Evolutionary conservation across 2,113 vertebrate species (phyloP).

Genomic region (Laticauda laticaudata): DNA sequence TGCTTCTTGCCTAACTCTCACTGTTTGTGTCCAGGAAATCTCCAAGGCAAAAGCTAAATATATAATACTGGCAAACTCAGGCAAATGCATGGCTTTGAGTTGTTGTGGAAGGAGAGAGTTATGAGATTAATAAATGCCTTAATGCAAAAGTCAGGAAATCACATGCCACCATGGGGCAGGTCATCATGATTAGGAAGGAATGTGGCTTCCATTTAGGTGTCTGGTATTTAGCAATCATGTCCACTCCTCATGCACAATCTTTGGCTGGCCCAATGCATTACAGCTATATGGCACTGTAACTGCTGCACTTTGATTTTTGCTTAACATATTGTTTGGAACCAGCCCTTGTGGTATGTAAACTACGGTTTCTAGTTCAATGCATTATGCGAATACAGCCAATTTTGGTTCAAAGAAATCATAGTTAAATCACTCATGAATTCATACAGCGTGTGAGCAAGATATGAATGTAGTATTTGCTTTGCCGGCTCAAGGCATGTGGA

Average conservation of each 20-base stretch:
- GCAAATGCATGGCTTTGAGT: conserved; percentile 32
- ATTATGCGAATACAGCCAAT: neutral
- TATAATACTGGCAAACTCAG: neutral
- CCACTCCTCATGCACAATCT: neutral
- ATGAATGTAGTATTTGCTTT: neutral
- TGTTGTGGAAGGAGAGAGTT: conserved; percentile 3
- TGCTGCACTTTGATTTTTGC: neutral
- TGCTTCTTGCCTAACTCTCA: neutral
- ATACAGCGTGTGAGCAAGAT: neutral
- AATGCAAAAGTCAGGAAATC: conserved; percentile 2
- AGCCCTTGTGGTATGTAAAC: neutral
- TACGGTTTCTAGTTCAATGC: neutral
- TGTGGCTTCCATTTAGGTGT: neutral
- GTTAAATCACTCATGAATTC: neutral
- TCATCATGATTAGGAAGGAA: neutral
- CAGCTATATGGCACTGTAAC: neutral
- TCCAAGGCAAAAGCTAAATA: conserved; percentile 1
- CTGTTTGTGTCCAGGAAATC: neutral
- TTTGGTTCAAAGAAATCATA: neutral
- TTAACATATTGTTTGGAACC: neutral
- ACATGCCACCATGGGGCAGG: neutral
- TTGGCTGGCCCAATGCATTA: neutral
- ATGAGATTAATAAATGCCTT: conserved; percentile 25
- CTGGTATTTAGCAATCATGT: neutral
- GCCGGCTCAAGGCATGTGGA: neutral